Conservation (phyloP, 2,888 invertebrate species). For the Drosophila villosipedis region DNA sequence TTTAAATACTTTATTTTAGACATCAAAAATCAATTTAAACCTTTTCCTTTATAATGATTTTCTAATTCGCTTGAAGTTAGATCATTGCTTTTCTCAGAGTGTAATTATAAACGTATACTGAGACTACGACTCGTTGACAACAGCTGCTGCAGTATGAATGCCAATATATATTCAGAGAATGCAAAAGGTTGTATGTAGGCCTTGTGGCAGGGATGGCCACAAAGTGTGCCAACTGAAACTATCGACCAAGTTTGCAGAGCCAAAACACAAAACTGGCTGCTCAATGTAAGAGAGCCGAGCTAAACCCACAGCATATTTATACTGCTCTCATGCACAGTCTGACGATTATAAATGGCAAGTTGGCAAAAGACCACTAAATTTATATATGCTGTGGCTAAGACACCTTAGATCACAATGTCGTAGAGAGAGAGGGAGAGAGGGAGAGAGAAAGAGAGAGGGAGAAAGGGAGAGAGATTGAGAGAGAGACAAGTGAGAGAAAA, state of each 20-base stretch:
- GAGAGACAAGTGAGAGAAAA: not conserved
- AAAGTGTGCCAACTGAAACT: constrained; percentile 15
- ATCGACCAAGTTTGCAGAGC: constrained; percentile 4
- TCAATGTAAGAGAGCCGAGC: not conserved
- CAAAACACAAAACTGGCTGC: constrained; percentile 2
- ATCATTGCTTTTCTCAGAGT: not conserved
- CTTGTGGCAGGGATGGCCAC: constrained; percentile 7
- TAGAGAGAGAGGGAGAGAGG: constrained; percentile 2
- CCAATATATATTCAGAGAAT: no score
- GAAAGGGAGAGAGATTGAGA: not conserved
- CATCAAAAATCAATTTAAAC: not conserved
- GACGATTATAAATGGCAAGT: constrained; percentile 67
- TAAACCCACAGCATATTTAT: constrained; percentile 21
- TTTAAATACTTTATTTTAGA: not conserved
- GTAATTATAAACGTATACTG: not conserved
- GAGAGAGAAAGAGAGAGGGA: not conserved
- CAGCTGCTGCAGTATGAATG: not conserved
- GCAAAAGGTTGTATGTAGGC: not conserved
- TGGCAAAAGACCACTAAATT: constrained; percentile 22
- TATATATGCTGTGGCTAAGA: constrained; percentile 38
- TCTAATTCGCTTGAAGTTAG: not conserved
- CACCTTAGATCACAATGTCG: constrained; percentile 34
- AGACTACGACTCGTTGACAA: not conserved
- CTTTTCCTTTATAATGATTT: no score
- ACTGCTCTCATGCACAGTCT: constrained; percentile 42